These are phyloP conservation scores for Drymonia ruficornis DNA, from an alignment of 2,888 invertebrate genomes.

Conservation along the genomic window DNA sequence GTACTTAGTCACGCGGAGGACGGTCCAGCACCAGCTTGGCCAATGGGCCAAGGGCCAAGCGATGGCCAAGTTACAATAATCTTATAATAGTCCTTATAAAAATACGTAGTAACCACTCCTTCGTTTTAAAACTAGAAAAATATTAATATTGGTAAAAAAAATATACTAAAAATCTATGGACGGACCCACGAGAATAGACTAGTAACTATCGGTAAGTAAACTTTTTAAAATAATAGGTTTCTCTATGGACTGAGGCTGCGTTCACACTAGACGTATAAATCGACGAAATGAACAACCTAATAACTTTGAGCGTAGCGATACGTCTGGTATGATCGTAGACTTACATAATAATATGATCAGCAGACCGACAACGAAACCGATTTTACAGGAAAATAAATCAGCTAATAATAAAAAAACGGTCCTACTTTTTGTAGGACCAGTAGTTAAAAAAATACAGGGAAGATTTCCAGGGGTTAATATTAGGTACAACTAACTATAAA, in stretches of 20 bases:
- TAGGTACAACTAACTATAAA: no score
- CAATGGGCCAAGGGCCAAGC: conserved; percentile 2
- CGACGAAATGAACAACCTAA: no score
- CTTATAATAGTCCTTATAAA: conserved; percentile 18
- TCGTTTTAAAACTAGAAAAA: conserved; percentile 33
- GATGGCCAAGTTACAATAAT: conserved; percentile 5
- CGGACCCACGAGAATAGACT: conserved; percentile 51
- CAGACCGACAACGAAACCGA: no score
- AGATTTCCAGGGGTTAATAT: no score
- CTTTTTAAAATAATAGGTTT: conserved; percentile 24
- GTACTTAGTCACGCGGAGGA: conserved; percentile 3
- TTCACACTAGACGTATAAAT: neutral
- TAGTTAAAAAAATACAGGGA: no score
- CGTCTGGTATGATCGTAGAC: no score
- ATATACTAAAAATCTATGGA: conserved; percentile 47
- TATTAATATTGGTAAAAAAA: conserved; percentile 41
- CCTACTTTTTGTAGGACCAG: no score
- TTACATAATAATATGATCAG: no score
- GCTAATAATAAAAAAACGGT: no score
- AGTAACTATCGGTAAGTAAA: conserved; percentile 44
- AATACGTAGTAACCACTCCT: conserved; percentile 37
- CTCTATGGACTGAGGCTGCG: conserved; percentile 6
- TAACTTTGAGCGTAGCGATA: no score
- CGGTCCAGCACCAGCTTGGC: conserved; percentile 1
- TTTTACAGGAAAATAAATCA: no score